phyloP scores from a whole-genome alignment of 2,888 invertebrate species.

The Auanema sp. region DNA sequence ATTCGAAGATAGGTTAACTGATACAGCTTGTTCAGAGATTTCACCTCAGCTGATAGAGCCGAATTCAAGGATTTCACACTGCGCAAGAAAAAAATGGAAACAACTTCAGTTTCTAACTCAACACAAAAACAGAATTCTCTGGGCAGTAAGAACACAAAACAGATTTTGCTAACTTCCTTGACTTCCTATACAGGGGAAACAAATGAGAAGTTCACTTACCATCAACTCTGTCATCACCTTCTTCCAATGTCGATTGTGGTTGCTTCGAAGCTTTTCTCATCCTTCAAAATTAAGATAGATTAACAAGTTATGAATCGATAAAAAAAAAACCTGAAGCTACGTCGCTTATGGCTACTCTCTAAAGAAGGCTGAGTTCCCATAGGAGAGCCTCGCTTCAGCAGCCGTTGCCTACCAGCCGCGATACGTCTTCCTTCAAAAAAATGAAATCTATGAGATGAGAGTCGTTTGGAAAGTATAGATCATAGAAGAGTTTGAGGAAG shows the following conservation, averaged over 20 bases:
- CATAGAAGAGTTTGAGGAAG: no score
- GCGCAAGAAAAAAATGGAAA: no score
- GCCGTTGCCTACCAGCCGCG: conserved; percentile 61
- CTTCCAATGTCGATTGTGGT: conserved; percentile 23
- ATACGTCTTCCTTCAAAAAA: conserved; percentile 52
- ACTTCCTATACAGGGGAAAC: background rate
- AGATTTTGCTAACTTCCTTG: no score
- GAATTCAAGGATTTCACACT: no score
- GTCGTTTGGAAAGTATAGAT: background rate
- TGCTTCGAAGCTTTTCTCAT: conserved; percentile 51
- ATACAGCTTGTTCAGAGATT: no score
- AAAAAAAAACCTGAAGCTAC: conserved; percentile 47
- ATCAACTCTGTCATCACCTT: conserved; percentile 36
- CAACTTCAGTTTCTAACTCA: no score
- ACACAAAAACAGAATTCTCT: no score
- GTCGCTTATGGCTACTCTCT: conserved; percentile 50
- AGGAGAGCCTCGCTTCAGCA: conserved; percentile 60
- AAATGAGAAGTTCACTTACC: conserved; percentile 23
- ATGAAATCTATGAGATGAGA: conserved; percentile 2
- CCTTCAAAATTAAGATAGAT: conserved; percentile 23
- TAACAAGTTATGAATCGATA: background rate
- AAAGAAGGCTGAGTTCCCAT: conserved; percentile 45
- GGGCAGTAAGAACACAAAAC: no score
- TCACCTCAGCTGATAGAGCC: no score
- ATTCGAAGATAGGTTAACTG: no score